These are phyloP conservation scores for Agelas oroides DNA, from an alignment of 37 sponge, comb jelly and placozoan species.

Conservation along the genomic window DNA sequence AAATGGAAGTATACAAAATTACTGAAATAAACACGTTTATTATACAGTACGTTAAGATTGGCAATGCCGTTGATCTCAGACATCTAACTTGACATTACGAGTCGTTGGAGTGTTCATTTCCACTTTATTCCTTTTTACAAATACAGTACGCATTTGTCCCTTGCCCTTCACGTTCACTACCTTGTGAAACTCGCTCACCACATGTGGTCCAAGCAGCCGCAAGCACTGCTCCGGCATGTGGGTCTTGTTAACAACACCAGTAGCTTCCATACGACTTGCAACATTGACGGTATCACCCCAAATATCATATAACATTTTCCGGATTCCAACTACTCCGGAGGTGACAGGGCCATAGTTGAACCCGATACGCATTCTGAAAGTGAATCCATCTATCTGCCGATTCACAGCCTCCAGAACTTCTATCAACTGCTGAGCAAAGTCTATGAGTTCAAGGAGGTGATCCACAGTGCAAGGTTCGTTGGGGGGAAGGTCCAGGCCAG, in stretches of 20 bases:
- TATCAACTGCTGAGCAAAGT: conserved; percentile 80
- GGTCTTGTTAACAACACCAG: conserved; percentile 78
- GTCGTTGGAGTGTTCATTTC: too few relatives aligned
- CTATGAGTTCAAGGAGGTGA: conserved; percentile 70
- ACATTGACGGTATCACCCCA: conserved; percentile 99
- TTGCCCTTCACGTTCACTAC: conserved; percentile 82
- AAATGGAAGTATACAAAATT: too few relatives aligned
- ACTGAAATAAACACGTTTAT: too few relatives aligned
- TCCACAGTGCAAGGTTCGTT: background rate
- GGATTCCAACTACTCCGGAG: conserved; percentile 93
- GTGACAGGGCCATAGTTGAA: conserved; percentile 92
- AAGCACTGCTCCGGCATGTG: conserved; percentile 82
- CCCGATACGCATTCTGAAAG: conserved; percentile 76
- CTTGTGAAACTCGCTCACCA: conserved; percentile 45
- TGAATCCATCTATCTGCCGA: conserved; percentile 39
- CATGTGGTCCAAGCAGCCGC: conserved; percentile 13
- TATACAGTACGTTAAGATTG: too few relatives aligned
- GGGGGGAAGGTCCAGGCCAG: conserved; percentile 66
- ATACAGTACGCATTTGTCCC: conserved; percentile 80
- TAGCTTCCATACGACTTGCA: conserved; percentile 95
- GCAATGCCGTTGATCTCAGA: too few relatives aligned
- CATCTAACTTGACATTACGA: too few relatives aligned
- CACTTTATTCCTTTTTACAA: conserved; percentile 26
- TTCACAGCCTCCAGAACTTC: conserved; percentile 71
- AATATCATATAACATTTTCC: conserved; percentile 92